Percentiles rank a stretch among this genome's conserved stretches.
Evolutionary conservation across 2,797 vertebrate species (phyloP).

Genomic region (Enteromius paludinosus): DNA sequence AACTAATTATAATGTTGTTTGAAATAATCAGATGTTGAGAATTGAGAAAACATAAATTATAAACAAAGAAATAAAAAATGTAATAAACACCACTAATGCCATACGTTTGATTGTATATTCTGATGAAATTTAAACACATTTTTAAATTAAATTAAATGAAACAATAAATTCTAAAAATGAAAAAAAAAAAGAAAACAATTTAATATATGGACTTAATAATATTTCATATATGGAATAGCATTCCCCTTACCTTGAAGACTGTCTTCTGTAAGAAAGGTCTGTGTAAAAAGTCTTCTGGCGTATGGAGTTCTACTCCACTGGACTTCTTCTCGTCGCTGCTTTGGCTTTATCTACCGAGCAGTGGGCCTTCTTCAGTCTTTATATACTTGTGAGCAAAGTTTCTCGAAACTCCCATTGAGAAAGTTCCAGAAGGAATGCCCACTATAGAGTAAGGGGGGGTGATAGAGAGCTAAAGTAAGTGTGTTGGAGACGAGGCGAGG

Average conservation of each 20-base stretch:
- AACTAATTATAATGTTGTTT: not conserved
- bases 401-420: conserved; percentile 79
- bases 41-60: not conserved
- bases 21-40: not conserved
- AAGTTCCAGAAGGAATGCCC: conserved; percentile 78
- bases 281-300: conserved; percentile 1
- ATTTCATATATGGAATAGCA: not conserved
- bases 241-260: conserved; percentile 57
- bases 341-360: conserved; percentile 59
- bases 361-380: conserved; percentile 66
- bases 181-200: no score
- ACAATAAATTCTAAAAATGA: not conserved
- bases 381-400: conserved; percentile 75
- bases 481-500: conserved; percentile 27
- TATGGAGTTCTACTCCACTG: conserved; percentile 38
- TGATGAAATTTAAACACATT: not conserved
- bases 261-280: conserved; percentile 44
- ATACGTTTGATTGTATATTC: not conserved
- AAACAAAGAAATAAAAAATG: not conserved
- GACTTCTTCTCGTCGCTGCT: conserved; percentile 53
- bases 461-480: conserved; percentile 58
- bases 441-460: conserved; percentile 56
- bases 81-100: not conserved
- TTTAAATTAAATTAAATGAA: not conserved
- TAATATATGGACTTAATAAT: no score